phyloP scores from a whole-genome alignment of 2,888 invertebrate species.

The Dascillus cervinus region DNA sequence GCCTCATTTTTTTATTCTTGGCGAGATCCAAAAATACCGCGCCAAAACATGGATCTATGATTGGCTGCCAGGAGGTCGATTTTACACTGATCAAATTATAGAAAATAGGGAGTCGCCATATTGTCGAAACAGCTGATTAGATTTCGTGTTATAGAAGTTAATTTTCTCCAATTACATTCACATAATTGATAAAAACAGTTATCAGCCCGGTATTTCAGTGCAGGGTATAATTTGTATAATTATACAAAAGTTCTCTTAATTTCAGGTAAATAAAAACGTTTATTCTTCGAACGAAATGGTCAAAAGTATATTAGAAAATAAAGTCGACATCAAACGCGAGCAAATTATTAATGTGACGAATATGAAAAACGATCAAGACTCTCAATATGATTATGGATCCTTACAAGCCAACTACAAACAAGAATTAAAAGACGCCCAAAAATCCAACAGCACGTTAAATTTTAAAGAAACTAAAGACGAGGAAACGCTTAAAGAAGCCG shows the following conservation, averaged over 20 bases:
- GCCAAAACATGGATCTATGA: too few species aligned
- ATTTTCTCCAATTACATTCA: too few species aligned
- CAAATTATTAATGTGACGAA: conserved; percentile 2
- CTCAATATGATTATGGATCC: conserved; percentile 40
- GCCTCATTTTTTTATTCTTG: too few species aligned
- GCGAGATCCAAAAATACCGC: too few species aligned
- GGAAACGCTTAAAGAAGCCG: conserved; percentile 33
- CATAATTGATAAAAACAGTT: too few species aligned
- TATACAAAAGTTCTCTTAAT: conserved; percentile 2
- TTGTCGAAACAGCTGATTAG: too few species aligned
- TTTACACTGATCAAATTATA: too few species aligned
- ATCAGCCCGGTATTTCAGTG: too few species aligned
- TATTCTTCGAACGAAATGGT: conserved; percentile 19
- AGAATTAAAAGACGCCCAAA: conserved; percentile 31
- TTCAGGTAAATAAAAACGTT: conserved; percentile 16
- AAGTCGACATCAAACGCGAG: conserved; percentile 6
- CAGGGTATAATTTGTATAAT: not conserved
- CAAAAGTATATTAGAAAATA: conserved; percentile 1
- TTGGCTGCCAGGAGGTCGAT: too few species aligned
- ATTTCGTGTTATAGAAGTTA: too few species aligned
- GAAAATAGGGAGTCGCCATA: too few species aligned
- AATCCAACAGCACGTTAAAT: conserved; percentile 38
- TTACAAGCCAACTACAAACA: conserved; percentile 45
- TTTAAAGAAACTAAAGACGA: conserved; percentile 40
- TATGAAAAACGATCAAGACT: conserved; percentile 20